Conservation (phyloP, 2,888 invertebrate species). For the Scaptomyza reducta region DNA sequence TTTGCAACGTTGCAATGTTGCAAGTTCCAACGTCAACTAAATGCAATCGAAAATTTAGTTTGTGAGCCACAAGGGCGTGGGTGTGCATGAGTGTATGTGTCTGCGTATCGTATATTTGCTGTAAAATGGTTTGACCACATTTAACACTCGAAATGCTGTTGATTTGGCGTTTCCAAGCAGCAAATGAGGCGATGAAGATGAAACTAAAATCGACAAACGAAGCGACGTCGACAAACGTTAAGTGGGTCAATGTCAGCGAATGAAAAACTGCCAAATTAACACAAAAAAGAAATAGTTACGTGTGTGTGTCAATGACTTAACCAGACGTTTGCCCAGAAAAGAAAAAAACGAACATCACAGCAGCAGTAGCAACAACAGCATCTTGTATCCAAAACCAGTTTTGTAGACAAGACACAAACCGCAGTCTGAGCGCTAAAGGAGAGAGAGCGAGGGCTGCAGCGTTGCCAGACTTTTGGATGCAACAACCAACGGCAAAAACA, state of each 20-base stretch:
- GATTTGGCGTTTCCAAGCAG: conserved; percentile 47
- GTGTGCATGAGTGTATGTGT: conserved; percentile 19
- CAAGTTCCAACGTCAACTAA: conserved; percentile 23
- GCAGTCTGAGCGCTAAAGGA: background rate
- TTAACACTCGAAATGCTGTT: conserved; percentile 50
- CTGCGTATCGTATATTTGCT: conserved; percentile 3
- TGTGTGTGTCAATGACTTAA: conserved; percentile 34
- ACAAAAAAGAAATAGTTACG: conserved; percentile 26
- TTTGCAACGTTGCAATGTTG: conserved; percentile 1
- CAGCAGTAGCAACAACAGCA: conserved; percentile 18
- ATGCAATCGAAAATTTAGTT: conserved; percentile 21
- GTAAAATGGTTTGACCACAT: conserved; percentile 70
- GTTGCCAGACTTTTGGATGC: conserved; percentile 59
- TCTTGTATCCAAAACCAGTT: conserved; percentile 60
- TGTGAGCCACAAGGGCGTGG: conserved; percentile 20
- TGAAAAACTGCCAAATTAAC: conserved; percentile 78
- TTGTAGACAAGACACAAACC: conserved; percentile 70
- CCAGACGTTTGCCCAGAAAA: conserved; percentile 37
- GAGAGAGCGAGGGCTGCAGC: conserved; percentile 5
- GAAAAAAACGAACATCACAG: conserved; percentile 25
- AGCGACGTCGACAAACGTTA: conserved; percentile 58
- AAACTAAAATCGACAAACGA: conserved; percentile 40
- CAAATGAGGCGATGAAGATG: conserved; percentile 49
- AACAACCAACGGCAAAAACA: conserved; percentile 11
- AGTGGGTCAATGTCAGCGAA: conserved; percentile 81